A percentile compares a stretch with the other conserved stretches of the same genome.
phyloP scores from a whole-genome alignment of 2,888 invertebrate species.

The Eristalis tenax region DNA sequence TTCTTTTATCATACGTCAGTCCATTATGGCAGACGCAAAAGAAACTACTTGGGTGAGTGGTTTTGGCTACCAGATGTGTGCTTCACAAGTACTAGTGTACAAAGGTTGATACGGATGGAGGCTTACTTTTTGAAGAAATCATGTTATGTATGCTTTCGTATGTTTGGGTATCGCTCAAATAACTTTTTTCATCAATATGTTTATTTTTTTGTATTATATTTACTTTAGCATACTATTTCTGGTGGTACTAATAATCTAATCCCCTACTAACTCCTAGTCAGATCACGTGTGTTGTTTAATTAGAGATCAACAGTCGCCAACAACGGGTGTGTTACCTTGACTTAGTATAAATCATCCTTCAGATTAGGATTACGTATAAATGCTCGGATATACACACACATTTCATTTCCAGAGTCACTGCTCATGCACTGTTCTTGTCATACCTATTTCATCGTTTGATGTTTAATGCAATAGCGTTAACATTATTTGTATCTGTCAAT shows the following conservation, averaged over 20 bases:
- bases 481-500: background rate
- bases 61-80: background rate
- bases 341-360: too few species aligned
- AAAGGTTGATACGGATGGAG: background rate
- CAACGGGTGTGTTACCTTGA: too few species aligned
- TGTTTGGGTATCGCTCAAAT: too few species aligned
- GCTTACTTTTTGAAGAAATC: background rate
- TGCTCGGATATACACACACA: background rate
- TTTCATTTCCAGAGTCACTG: background rate
- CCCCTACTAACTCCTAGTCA: too few species aligned
- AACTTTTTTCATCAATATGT: too few species aligned
- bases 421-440: background rate
- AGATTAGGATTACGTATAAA: too few species aligned
- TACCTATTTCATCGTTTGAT: background rate
- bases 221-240: too few species aligned
- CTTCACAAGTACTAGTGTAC: background rate
- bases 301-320: too few species aligned
- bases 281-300: too few species aligned
- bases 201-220: too few species aligned
- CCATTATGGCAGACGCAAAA: conserved; percentile 6
- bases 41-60: background rate
- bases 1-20: conserved; percentile 15
- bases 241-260: too few species aligned
- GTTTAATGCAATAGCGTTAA: background rate
- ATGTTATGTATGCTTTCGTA: background rate